These are phyloP conservation scores for Paramuricea clavata DNA, from an alignment of 92 coral and sea anemone species.

Conservation along the genomic window DNA sequence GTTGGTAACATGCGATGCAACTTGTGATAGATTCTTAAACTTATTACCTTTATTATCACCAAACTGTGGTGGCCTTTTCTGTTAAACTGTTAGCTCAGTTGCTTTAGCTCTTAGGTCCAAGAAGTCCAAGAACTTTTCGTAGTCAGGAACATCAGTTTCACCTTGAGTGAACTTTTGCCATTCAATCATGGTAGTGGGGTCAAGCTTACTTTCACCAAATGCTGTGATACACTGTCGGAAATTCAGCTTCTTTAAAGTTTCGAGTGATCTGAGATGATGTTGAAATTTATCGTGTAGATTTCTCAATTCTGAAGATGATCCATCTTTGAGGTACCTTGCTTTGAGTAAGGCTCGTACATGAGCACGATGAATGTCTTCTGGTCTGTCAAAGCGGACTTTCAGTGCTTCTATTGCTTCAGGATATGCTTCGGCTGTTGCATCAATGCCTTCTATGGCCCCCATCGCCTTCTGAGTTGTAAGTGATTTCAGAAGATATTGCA, in stretches of 20 bases:
- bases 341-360: conserved; percentile 67
- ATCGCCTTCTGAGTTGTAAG: conserved; percentile 56
- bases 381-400: conserved; percentile 66
- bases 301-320: conserved; percentile 54
- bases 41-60: conserved; percentile 35
- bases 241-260: conserved; percentile 56
- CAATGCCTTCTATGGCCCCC: conserved; percentile 64
- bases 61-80: too few relatives aligned
- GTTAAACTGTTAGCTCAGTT: conserved; percentile 57
- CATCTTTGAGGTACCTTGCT: conserved; percentile 50
- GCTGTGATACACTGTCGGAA: conserved; percentile 44
- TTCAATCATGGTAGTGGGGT: conserved; percentile 63
- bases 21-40: too few relatives aligned
- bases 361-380: conserved; percentile 65
- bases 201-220: conserved; percentile 32
- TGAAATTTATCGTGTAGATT: conserved; percentile 59
- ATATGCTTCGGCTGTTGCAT: conserved; percentile 69
- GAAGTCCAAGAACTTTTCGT: conserved; percentile 57
- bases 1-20: too few relatives aligned
- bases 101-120: conserved; percentile 64
- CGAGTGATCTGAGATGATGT: conserved; percentile 53
- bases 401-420: conserved; percentile 65
- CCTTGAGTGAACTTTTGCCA: conserved; percentile 70
- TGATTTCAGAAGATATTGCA: conserved; percentile 67
- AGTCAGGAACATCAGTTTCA: conserved; percentile 44